Base-by-base conservation (phyloP, 2,113 vertebrate species). In the Salvelinus namaycush region DNA sequence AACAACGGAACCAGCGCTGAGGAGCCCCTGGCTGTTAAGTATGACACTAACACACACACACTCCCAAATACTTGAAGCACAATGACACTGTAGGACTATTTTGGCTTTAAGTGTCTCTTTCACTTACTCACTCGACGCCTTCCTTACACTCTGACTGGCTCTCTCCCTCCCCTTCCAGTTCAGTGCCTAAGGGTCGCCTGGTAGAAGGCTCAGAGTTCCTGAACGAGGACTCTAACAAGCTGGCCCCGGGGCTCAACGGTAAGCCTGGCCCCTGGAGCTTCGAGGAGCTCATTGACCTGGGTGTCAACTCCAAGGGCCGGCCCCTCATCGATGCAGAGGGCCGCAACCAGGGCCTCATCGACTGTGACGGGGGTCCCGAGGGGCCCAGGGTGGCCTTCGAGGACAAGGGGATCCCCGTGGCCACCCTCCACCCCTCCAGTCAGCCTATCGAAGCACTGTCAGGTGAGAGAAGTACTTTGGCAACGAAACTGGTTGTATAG, bases 361-460 rank as follows among this genome's bases (percentile, higher is more conserved):
- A 93, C 83, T 91, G 91, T 80, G 79, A 92, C 64, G 88, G 88
- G 71, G 77, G 84, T 83, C 73, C 86, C 62, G 93, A 89, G 22
- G 93, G 91, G 76, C 92, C 92, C 79, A 92, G 86, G 80, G 77
- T 91, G 76, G 88, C 91, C 83, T 93, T 94, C 48, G 93, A 94
- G 70, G 94, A 95, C 54, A 94, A 94, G 82, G 91, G 86, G 7
- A 76, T 84, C 81, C 89, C 92, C 62, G 85, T 94, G 79, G 94
- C 91, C 86, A 81, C 93, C 69, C 83, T 93, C 71, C 90, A 91
- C 82, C 90, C 90, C 79, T 89, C 91, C 75, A 91, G 88, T 89
- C 94, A 94, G 84, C 88, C 94, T 73, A 89, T 95, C 86, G 95
- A 95, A 89, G 87, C 93, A 83, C 89, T 95, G 78, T 93, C 95